phyloP scores from a whole-genome alignment of 2,797 vertebrate genomes.

The Simalia tracyae region DNA sequence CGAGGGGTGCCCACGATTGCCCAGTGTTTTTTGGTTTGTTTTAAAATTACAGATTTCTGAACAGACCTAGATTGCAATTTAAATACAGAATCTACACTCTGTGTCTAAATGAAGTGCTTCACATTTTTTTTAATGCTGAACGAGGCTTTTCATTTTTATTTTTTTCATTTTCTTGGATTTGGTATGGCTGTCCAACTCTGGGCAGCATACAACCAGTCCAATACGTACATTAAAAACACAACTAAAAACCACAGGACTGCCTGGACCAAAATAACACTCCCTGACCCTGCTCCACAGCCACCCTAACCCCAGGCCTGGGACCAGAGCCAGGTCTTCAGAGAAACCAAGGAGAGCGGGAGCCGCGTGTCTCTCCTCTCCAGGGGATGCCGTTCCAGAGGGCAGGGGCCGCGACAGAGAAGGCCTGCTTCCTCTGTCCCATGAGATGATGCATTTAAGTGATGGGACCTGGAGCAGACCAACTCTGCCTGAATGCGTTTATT shows the following conservation, averaged over 20 bases:
- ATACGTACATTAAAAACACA: background rate
- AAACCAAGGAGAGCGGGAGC: background rate
- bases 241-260: background rate
- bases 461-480: background rate
- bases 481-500: background rate
- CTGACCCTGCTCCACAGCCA: background rate
- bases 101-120: background rate
- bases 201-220: background rate
- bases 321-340: background rate
- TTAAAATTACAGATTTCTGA: background rate
- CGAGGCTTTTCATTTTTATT: background rate
- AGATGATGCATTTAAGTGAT: background rate
- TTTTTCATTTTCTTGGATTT: background rate
- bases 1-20: too few relatives aligned
- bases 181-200: background rate
- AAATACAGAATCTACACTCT: background rate
- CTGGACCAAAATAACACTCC: background rate
- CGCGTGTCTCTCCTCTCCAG: background rate
- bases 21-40: too few relatives aligned
- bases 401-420: background rate
- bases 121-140: background rate
- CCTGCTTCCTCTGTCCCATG: background rate
- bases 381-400: background rate
- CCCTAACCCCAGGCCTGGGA: background rate
- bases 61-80: background rate